Evolutionary conservation across 2,113 vertebrate species (phyloP), one percentile per base, ranked within the genome.

Genomic region (Protomyctophum bolini): DNA sequence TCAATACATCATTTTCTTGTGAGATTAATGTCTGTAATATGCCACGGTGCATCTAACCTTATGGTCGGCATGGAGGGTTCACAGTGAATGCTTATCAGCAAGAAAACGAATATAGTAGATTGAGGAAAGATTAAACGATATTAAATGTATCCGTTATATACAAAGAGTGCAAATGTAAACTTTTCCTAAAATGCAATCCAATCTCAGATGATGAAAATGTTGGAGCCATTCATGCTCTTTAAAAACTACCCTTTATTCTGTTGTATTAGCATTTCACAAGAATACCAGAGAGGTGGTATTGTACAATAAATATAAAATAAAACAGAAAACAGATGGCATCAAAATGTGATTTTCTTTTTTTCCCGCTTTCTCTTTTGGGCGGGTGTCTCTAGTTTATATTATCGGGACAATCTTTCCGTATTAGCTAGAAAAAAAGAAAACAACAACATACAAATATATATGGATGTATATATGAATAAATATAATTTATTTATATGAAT

Each of bases 1-100:
- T 91, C 85, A 85, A 91, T 91, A 89, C 49, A 72, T 86, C 54
- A 88, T 91, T 88, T 84, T 83, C 71, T 81, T 65, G 52, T 74
- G 76, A 81, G 75, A 89, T 87, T 76, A 86, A 78, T 80, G 59
- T 64, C 73, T 79, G 58, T 64, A 80, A 74, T 70, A 81, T 66
- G 69, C 52, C 54, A 65, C 61, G 58, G 10, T 49, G 64, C 51
- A 64, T 28, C 50, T 51, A 66, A 68, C 75, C 11, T 60, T 50
- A 29, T 52, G 48, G 21, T 81, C 51, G 77, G 65, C 52, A 61
- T 50, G 51, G 57, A 68, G 41, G 45, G 6, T 52, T 9, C 70
- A 69, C 29, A 52, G 6, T 58, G 76, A 81, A 80, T 80, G 70
- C 66, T 64, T 59, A 79, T 79, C 10, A 77, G 69, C 8, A 7